phyloP scores from a whole-genome alignment of 2,797 vertebrate species.

The Bradypodion pumilum region DNA sequence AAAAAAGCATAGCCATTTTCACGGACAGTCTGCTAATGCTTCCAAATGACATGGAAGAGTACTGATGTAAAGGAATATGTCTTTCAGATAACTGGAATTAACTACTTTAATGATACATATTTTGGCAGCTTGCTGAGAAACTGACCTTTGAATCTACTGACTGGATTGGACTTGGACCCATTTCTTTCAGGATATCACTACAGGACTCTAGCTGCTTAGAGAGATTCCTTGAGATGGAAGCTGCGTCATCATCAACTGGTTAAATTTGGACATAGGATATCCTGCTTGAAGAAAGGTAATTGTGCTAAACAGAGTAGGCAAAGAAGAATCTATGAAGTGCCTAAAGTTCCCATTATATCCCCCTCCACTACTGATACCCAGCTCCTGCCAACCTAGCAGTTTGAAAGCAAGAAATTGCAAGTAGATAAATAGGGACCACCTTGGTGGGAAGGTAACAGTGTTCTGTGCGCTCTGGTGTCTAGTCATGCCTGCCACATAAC shows the following conservation, averaged over 20 bases:
- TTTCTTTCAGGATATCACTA: conserved; percentile 42
- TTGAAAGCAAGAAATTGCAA: no score
- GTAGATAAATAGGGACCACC: no score
- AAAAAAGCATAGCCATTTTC: conserved; percentile 39
- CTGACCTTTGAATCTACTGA: conserved; percentile 40
- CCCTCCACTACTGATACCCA: no score
- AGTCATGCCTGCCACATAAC: no score
- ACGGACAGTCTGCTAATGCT: conserved; percentile 38
- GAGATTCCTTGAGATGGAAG: neutral
- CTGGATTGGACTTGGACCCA: conserved; percentile 34
- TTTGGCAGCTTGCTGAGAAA: conserved; percentile 6
- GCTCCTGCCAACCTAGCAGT: no score
- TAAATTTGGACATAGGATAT: neutral
- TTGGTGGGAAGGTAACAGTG: no score
- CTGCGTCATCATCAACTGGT: neutral
- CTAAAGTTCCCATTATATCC: no score
- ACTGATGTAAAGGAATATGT: conserved; percentile 1
- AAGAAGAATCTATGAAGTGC: no score
- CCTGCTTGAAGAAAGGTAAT: neutral
- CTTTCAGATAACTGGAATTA: conserved; percentile 29
- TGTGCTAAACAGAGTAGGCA: neutral
- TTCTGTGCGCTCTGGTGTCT: no score
- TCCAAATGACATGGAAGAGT: conserved; percentile 13
- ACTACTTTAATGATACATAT: conserved; percentile 30
- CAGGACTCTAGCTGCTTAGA: neutral